Conservation (phyloP, 1,140 invertebrate species). For the Procambarus virginalis region DNA sequence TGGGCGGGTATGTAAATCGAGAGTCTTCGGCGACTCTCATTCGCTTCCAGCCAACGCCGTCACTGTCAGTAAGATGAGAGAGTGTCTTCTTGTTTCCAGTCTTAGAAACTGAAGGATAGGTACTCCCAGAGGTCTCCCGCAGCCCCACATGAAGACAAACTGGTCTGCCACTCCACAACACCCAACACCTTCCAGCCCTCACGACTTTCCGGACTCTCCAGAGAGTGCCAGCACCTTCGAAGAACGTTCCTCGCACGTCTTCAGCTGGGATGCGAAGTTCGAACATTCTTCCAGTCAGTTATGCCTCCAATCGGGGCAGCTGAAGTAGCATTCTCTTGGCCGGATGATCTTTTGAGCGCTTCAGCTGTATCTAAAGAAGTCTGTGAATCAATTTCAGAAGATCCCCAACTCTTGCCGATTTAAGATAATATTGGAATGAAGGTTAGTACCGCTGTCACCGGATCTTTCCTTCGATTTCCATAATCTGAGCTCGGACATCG, state of each 20-base stretch:
- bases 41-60: slow-evolving; percentile 31
- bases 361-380: background rate
- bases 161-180: background rate
- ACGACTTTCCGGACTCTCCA: slow-evolving; percentile 43
- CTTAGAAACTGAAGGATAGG: slow-evolving; percentile 23
- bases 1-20: slow-evolving; percentile 17
- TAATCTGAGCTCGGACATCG: slow-evolving; percentile 36
- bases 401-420: too few species aligned
- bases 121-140: background rate
- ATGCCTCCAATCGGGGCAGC: background rate
- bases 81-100: slow-evolving; percentile 33
- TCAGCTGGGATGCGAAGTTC: background rate
- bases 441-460: slow-evolving; percentile 49
- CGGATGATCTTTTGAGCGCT: background rate
- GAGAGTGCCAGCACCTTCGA: slow-evolving; percentile 27
- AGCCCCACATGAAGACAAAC: background rate
- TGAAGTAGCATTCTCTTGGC: slow-evolving; percentile 25
- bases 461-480: slow-evolving; percentile 43
- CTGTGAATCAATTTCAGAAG: background rate
- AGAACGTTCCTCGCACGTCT: background rate
- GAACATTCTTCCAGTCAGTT: background rate
- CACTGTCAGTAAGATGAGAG: slow-evolving; percentile 43
- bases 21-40: background rate
- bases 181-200: slow-evolving; percentile 20
- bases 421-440: slow-evolving; percentile 54